phyloP scores from a whole-genome alignment of 2,797 vertebrate species.

The Peromyscus attwateri region DNA sequence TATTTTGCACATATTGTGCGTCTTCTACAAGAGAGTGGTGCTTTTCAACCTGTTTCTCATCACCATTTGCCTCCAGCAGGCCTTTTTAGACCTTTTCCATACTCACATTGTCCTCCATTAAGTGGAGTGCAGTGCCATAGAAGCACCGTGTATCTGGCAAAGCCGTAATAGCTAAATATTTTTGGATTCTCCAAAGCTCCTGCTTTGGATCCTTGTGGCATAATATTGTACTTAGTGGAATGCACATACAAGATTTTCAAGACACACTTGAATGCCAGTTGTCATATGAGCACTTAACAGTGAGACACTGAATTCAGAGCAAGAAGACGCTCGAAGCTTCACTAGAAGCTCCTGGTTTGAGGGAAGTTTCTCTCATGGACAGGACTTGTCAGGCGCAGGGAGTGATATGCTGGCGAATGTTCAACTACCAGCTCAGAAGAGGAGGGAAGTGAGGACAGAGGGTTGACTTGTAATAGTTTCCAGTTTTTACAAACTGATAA shows the following conservation, averaged over 20 bases:
- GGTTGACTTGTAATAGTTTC: neutral
- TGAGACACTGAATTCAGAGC: constrained; percentile 2
- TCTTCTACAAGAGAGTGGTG: neutral
- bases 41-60: neutral
- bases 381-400: neutral
- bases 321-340: neutral
- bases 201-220: neutral
- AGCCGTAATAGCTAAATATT: neutral
- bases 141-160: neutral
- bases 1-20: neutral
- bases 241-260: too few species aligned
- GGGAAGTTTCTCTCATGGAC: neutral
- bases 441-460: neutral
- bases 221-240: neutral
- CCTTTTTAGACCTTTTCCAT: neutral
- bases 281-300: neutral
- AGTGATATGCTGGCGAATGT: neutral
- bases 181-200: neutral
- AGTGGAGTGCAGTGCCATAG: neutral
- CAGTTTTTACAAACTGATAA: neutral
- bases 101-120: neutral
- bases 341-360: neutral
- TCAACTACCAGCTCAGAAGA: neutral
- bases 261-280: neutral
- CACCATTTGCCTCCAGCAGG: neutral